Evolutionary conservation across 2,888 invertebrate species (phyloP).

Genomic region (Netelia virgata): DNA sequence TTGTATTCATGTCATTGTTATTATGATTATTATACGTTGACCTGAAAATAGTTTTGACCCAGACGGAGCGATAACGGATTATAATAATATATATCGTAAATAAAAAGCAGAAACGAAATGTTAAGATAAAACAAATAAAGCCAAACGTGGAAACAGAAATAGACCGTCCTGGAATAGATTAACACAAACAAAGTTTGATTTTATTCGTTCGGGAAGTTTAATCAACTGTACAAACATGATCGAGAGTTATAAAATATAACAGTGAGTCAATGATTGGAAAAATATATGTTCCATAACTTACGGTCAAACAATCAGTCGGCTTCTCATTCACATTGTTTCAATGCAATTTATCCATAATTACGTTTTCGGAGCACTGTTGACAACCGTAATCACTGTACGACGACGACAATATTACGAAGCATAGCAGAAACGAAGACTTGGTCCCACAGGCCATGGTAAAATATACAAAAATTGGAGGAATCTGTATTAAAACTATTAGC

Average conservation of each 20-base stretch:
- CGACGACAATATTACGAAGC: slow-evolving; percentile 37
- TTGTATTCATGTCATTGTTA: background rate
- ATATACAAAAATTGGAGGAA: slow-evolving; percentile 25
- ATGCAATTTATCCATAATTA: slow-evolving; percentile 39
- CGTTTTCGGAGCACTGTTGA: slow-evolving; percentile 48
- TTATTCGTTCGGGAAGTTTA: background rate
- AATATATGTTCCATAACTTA: slow-evolving; percentile 40
- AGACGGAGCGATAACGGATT: background rate
- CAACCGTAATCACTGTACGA: slow-evolving; percentile 40
- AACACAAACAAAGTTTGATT: slow-evolving; percentile 12
- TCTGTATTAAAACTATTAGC: slow-evolving; percentile 1
- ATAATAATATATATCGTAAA: background rate
- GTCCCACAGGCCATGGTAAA: slow-evolving; percentile 59
- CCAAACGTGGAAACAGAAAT: slow-evolving; percentile 1
- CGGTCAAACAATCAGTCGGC: slow-evolving; percentile 53
- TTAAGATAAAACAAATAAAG: background rate
- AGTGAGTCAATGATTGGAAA: background rate
- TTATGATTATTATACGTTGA: background rate
- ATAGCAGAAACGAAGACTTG: slow-evolving; percentile 40
- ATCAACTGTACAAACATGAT: slow-evolving; percentile 2
- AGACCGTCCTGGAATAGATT: background rate
- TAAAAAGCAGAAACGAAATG: background rate
- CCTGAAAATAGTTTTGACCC: background rate
- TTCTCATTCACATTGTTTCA: slow-evolving; percentile 67
- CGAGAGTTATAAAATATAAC: background rate